A percentile compares a stretch with the other conserved stretches of the same genome.
Evolutionary conservation across 2,113 vertebrate species (phyloP).

Genomic region (Onychostoma macrolepis): DNA sequence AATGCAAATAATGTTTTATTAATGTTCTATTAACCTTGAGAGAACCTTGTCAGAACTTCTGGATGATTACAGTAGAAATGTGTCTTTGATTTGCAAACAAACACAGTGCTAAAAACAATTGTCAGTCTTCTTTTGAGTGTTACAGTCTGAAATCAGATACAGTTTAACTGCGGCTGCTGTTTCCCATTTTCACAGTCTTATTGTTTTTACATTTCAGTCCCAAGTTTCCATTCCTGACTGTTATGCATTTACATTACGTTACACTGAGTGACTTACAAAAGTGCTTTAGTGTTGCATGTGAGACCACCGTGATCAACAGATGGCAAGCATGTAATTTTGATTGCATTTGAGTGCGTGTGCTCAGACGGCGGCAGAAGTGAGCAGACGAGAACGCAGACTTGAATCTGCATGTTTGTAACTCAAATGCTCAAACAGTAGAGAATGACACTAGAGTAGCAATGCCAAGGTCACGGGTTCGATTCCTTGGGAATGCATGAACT

Average conservation of each 20-base stretch:
- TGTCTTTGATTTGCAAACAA: background rate
- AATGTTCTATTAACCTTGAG: too few relatives aligned
- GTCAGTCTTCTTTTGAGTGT: background rate
- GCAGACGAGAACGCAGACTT: background rate
- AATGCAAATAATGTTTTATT: too few relatives aligned
- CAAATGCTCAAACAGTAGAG: background rate
- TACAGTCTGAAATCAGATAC: background rate
- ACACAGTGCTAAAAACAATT: background rate
- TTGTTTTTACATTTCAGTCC: background rate
- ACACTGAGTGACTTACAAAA: slow-evolving; percentile 1
- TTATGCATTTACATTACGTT: background rate
- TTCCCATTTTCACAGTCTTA: background rate
- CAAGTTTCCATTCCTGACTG: background rate
- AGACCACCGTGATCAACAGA: slow-evolving; percentile 11
- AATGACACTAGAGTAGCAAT: background rate
- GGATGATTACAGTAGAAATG: background rate
- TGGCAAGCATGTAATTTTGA: background rate
- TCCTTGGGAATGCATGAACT: background rate
- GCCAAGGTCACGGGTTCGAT: background rate
- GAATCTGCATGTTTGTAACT: background rate
- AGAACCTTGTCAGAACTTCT: too few relatives aligned
- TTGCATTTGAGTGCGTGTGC: background rate
- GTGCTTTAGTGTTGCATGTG: background rate
- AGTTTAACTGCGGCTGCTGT: background rate
- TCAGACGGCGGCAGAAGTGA: background rate